Base-by-base conservation (phyloP, 2,113 vertebrate genomes). In the Sphaerodactylus townsendi region DNA sequence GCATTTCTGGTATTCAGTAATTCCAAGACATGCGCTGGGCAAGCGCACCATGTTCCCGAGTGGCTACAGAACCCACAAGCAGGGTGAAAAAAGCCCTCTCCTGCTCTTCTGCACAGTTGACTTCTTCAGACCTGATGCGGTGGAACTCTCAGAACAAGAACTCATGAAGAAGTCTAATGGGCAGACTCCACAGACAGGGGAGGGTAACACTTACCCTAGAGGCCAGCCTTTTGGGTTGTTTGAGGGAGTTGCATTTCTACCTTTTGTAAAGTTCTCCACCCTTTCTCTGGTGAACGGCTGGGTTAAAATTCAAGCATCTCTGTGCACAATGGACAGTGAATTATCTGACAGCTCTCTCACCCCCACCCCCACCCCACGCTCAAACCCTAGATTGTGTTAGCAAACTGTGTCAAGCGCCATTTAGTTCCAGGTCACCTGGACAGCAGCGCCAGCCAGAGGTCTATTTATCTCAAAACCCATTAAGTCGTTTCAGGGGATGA, bases 401-500 rank as follows among this genome's bases (percentile, higher is more conserved):
- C 48, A 69, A 70, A 81, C 72, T 66, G 56, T 77, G 78, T 86
- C 64, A 74, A 77, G 76, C 7, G n/a, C 65, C 30, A 48, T 81
- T 70, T 81, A 70, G 64, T 81, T 70, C 72, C 65, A 81, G 64
- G 65, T 77, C 78, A 81, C 48, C 78, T 81, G 85, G 65, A 37
- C 33, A 30, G 79, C 75, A 56, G 74, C 30, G 15, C 23, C 39
- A 62, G 79, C 50, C 39, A 15, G 65, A 46, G 72, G 72, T 48
- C 65, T 69, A 44, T 69, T 81, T 86, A 77, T 70, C 72, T 81
- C 48, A 11, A 37, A 76, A 48, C 48, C 78, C 73, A 86, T 86
- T 86, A 77, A 81, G 41, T 13, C 65, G 70, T 56, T 81, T 48
- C 41, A 15, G 69, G 46, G 33, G 70, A 74, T 19, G 44, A 37